A percentile compares a stretch with the other conserved stretches of the same genome.
Conservation (phyloP, 2,888 invertebrate genomes). For the Colostygia pectinataria region DNA sequence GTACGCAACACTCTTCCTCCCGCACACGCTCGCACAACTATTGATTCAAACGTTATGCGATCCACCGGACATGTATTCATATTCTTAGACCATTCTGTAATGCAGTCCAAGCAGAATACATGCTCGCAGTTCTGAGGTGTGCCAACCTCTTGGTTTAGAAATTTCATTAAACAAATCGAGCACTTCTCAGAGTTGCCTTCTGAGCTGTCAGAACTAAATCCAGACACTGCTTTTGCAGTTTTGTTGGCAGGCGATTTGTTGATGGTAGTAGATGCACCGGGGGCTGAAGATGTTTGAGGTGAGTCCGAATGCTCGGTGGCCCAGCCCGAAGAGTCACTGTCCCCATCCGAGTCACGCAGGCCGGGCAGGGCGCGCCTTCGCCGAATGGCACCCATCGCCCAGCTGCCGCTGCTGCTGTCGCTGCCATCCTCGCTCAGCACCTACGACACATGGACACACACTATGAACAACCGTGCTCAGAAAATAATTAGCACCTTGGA, state of each 20-base stretch:
- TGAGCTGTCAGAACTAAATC: conserved; percentile 83
- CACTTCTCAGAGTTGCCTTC: conserved; percentile 92
- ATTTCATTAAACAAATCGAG: conserved; percentile 93
- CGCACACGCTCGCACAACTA: conserved; percentile 87
- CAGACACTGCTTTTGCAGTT: conserved; percentile 44
- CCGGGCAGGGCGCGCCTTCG: conserved; percentile 61
- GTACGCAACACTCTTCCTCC: conserved; percentile 86
- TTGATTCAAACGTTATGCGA: conserved; percentile 89
- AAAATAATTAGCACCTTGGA: not conserved
- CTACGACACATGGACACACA: conserved; percentile 59
- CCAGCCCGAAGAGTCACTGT: conserved; percentile 64
- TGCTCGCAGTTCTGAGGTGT: conserved; percentile 95
- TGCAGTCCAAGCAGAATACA: conserved; percentile 94
- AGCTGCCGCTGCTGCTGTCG: conserved; percentile 72
- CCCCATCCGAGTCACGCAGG: conserved; percentile 64
- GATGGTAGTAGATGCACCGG: conserved; percentile 5
- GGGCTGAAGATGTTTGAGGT: conserved; percentile 21
- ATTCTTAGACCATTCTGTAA: conserved; percentile 97
- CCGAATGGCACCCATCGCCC: conserved; percentile 53
- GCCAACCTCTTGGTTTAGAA: conserved; percentile 90
- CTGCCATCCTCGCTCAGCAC: conserved; percentile 79
- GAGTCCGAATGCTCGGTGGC: conserved; percentile 49
- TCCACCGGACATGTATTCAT: conserved; percentile 98
- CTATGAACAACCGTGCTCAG: conserved; percentile 13
- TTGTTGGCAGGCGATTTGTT: conserved; percentile 30